Evolutionary conservation across 1,140 invertebrate genomes (phyloP), one percentile per base, ranked within the genome.

Genomic region (Potamilus streckersoni): DNA sequence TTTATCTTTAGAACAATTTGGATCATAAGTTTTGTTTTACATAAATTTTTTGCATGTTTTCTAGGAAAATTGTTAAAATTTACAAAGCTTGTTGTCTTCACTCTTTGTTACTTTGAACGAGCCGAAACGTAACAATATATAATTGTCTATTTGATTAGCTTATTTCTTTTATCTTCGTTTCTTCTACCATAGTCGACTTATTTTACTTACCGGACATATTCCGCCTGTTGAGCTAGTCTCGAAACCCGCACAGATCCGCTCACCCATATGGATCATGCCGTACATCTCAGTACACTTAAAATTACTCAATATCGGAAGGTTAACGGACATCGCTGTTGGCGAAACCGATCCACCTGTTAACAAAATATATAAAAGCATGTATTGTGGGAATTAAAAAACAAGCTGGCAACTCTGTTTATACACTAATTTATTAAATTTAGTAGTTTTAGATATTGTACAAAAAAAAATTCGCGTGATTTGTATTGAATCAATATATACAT

Each of bases 161-260:
- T 38, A 6, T 38, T 38, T 38, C 8, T 38, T 38, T 38, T 38
- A 6, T 38, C 38, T 38, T 38, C 38, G 38, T 38, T 38, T 4
- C 38, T 38, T 8, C 38, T 38, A 6, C 6, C 38, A 38, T 38
- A 38, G 38, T 38, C 38, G 6, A 38, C 38, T 38, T 38, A 0
- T 38, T 38, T 6, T 60, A 75, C 80, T 62, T 77, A 85, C 86
- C 71, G 76, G 70, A 77, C 86, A 87, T 19, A 87, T 83, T 57
- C 85, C 86, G 2, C 70, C 70, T 2, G 73, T 79, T 8, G 61
- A 58, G 62, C 59, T 80, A 64, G 27, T 76, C 16, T 71, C 75
- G 69, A 79, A 82, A 0, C 87, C 87, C 19, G 86, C 87, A 80
- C 87, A 88, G 6, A 88, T 63, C 55, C 87, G 74, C 3, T 78